Conservation (phyloP, 1,140 invertebrate genomes). For the Drosophila mojavensis region DNA sequence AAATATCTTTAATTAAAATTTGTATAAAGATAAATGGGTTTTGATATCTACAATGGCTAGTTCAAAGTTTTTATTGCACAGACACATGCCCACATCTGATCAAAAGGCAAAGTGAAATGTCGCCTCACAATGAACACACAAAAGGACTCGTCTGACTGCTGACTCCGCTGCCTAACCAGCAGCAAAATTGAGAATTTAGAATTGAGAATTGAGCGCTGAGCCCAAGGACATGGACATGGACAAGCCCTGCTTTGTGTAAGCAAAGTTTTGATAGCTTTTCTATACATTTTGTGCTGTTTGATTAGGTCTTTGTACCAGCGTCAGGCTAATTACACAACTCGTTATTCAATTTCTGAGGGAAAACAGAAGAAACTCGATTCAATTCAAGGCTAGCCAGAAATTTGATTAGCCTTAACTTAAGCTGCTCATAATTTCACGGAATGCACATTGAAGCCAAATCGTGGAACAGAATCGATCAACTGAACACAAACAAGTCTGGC, state of each 20-base stretch:
- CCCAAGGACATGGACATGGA: conserved; percentile 50
- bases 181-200: conserved; percentile 63
- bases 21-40: conserved; percentile 81
- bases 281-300: conserved; percentile 40
- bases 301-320: conserved; percentile 46
- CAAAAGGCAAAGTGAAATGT: conserved; percentile 64
- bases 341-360: conserved; percentile 3
- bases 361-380: conserved; percentile 1
- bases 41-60: conserved; percentile 64
- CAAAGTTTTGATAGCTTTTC: conserved; percentile 75
- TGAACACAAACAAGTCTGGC: conserved; percentile 25
- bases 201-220: conserved; percentile 54
- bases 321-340: conserved; percentile 58
- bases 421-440: conserved; percentile 2
- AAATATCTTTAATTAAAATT: conserved; percentile 81
- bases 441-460: conserved; percentile 60
- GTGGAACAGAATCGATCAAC: conserved; percentile 22
- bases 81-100: conserved; percentile 45
- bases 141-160: not conserved
- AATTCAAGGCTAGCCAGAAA: not conserved
- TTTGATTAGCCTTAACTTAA: conserved; percentile 1
- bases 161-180: conserved; percentile 42
- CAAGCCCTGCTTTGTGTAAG: conserved; percentile 46
- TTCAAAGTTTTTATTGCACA: conserved; percentile 75
- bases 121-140: conserved; percentile 57